A percentile compares a stretch with the other conserved stretches of the same genome.
These are phyloP conservation scores for Leucoptera coffeella DNA, from an alignment of 2,888 invertebrate genomes.

Conservation along the genomic window DNA sequence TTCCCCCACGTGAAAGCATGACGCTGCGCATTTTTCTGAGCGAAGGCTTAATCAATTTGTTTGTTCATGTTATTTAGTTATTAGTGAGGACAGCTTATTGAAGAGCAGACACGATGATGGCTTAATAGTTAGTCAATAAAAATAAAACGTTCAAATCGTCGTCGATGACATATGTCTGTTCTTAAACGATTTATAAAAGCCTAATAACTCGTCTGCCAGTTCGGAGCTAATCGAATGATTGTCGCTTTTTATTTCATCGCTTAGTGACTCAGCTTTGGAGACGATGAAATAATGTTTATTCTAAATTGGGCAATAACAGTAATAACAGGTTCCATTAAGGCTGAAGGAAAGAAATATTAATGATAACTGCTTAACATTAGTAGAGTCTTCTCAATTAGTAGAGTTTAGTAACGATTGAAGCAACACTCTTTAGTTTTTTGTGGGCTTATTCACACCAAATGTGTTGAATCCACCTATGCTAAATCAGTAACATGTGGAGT, in stretches of 20 bases:
- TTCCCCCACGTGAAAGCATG: too few relatives aligned
- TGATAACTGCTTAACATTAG: too few relatives aligned
- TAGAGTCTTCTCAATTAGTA: too few relatives aligned
- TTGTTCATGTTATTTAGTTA: conserved; percentile 4
- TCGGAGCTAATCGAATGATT: conserved; percentile 15
- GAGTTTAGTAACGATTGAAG: too few relatives aligned
- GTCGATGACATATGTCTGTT: conserved; percentile 13
- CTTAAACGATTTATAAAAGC: conserved; percentile 23
- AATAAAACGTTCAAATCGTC: conserved; percentile 8
- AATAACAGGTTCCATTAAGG: background rate
- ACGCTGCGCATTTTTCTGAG: too few relatives aligned
- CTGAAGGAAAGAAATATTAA: background rate
- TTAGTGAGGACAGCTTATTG: conserved; percentile 4
- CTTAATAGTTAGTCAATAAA: conserved; percentile 9
- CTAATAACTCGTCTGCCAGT: conserved; percentile 18
- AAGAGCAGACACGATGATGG: conserved; percentile 5
- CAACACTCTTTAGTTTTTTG: too few relatives aligned
- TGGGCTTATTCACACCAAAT: too few relatives aligned
- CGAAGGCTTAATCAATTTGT: too few relatives aligned
- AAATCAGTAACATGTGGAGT: too few relatives aligned
- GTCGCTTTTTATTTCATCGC: conserved; percentile 12
- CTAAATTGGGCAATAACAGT: conserved; percentile 3
- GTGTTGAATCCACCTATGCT: too few relatives aligned
- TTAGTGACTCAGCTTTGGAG: conserved; percentile 17
- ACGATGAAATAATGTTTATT: conserved; percentile 9